A percentile compares a stretch with the other conserved stretches of the same genome.
Evolutionary conservation across 2,797 vertebrate genomes (phyloP).

Genomic region (Mormyrops attenuatus): DNA sequence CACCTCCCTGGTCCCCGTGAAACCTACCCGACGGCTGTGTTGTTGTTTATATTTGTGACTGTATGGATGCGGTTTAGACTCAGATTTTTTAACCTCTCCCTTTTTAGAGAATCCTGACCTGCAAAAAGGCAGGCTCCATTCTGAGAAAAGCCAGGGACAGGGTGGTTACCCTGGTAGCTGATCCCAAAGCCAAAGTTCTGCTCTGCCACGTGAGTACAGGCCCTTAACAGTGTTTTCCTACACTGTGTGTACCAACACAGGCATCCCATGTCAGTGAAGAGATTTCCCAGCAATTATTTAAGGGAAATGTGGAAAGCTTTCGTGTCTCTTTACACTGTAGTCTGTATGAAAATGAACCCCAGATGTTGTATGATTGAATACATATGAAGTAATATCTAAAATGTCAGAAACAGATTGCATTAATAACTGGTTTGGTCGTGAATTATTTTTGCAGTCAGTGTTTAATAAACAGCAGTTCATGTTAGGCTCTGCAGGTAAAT

Average conservation of each 20-base stretch:
- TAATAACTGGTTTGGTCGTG: neutral
- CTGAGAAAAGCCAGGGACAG: conserved; percentile 82
- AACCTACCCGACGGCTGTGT: neutral
- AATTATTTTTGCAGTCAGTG: neutral
- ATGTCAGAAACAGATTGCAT: neutral
- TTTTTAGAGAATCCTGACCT: conserved; percentile 73
- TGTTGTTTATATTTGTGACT: neutral
- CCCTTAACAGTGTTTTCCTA: neutral
- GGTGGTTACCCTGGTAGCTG: conserved; percentile 74
- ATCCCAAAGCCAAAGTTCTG: conserved; percentile 70
- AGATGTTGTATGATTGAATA: neutral
- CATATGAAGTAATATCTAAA: neutral
- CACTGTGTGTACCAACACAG: neutral
- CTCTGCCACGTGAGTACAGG: conserved; percentile 85
- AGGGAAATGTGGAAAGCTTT: neutral
- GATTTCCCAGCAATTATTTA: neutral
- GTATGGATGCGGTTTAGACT: neutral
- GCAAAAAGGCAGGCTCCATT: conserved; percentile 80
- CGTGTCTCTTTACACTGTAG: neutral
- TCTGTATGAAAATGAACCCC: neutral
- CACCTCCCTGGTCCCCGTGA: neutral
- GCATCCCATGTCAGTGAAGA: neutral
- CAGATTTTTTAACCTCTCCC: neutral
- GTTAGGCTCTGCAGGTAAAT: neutral
- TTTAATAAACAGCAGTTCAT: neutral